phyloP scores from a whole-genome alignment of 1,140 invertebrate species.

The Gryllus bimaculatus region DNA sequence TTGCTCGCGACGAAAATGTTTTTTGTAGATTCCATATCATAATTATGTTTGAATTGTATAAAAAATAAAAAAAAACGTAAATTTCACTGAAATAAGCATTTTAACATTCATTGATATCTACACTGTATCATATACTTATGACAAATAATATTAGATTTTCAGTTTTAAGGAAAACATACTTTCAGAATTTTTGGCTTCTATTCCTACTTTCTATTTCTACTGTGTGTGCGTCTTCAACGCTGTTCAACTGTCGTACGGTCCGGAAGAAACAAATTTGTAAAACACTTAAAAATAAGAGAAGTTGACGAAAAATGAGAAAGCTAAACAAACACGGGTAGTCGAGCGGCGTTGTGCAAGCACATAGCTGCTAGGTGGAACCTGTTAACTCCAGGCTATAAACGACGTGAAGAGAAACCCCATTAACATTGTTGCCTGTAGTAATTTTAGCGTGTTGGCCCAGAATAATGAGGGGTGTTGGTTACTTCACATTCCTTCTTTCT shows the following conservation, averaged over 20 bases:
- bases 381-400: background rate
- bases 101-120: no score
- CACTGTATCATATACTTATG: no score
- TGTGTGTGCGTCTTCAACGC: background rate
- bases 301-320: background rate
- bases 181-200: no score
- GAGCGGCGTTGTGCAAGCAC: background rate
- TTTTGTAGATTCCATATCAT: no score
- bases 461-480: background rate
- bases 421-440: slow-evolving; percentile 1
- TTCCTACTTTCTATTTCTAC: background rate
- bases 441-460: slow-evolving; percentile 3
- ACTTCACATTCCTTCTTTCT: background rate
- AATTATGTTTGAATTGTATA: no score
- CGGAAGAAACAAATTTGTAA: slow-evolving; percentile 1
- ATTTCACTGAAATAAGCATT: no score
- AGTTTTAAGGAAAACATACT: no score
- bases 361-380: background rate
- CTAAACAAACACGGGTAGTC: slow-evolving; percentile 3
- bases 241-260: background rate
- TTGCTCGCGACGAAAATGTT: no score
- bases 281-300: slow-evolving; percentile 2
- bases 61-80: no score
- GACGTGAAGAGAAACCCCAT: background rate
- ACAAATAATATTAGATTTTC: no score